Percentiles rank a stretch among this genome's conserved stretches.
phyloP scores from a whole-genome alignment of 2,888 invertebrate genomes.

The Platycheirus albimanus region DNA sequence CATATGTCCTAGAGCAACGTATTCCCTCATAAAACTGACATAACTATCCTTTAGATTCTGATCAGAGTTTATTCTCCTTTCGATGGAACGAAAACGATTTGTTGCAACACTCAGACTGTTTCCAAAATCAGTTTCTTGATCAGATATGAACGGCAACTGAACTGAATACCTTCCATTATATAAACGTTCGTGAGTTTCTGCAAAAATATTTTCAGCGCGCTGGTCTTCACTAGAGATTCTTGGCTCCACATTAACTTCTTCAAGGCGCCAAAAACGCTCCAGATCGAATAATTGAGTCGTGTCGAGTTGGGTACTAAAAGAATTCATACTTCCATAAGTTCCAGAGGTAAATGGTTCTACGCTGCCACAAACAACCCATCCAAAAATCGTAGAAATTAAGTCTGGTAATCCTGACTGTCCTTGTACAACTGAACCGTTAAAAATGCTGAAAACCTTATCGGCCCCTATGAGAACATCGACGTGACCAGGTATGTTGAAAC shows the following conservation, averaged over 20 bases:
- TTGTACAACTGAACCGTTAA: too few species aligned
- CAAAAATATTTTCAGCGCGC: constrained; percentile 8
- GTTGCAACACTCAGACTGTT: not conserved
- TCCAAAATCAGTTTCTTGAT: too few species aligned
- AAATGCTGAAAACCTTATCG: too few species aligned
- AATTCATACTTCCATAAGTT: not conserved
- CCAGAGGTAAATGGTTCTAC: not conserved
- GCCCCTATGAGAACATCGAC: too few species aligned
- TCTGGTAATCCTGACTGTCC: not conserved
- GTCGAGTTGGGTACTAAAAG: constrained; percentile 9
- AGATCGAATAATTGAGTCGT: not conserved
- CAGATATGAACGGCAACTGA: constrained; percentile 6
- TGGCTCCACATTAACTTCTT: not conserved
- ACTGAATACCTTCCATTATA: constrained; percentile 10
- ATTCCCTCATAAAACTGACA: constrained; percentile 24
- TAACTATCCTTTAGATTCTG: constrained; percentile 1
- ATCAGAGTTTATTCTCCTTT: not conserved
- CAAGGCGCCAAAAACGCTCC: constrained; percentile 6
- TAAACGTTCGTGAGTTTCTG: not conserved
- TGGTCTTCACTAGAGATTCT: constrained; percentile 10
- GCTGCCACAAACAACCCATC: not conserved
- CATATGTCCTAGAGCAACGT: constrained; percentile 32
- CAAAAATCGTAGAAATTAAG: constrained; percentile 1
- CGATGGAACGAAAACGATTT: not conserved
- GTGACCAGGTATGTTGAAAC: too few species aligned